Base-by-base conservation (phyloP, 2,888 invertebrate species). In the Perdita meconis region DNA sequence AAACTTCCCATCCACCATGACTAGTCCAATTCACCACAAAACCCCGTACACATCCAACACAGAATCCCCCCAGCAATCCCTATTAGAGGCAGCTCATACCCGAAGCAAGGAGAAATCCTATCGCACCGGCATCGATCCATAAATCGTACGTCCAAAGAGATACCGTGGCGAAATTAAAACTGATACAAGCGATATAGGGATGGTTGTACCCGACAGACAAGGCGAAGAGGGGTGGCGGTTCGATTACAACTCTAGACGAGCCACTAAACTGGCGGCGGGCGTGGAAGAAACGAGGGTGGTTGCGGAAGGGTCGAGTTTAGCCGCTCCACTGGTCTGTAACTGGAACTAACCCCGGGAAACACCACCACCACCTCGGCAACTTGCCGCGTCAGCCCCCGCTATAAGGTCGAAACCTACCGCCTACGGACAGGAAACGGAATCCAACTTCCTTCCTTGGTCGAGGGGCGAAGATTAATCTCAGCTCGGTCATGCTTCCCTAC, bases 301-400 rank as follows among this genome's bases (percentile, higher is more conserved):
- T 72, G 69, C 82, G 81, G 84, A 84, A 85, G 82, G 87, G 85
- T 78, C 85, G 88, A 90, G 88, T 90, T 92, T 90, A 91, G 87
- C 80, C 90, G 91, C 90, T 92, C 87, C 90, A 87, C 84, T 91
- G 91, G 89, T 86, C 90, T 90, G 90, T 90, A 92, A 91, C 91
- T 89, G 86, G 80, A 90, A 84, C 87, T 87, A 90, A 86, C 89
- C 87, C 68, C 83, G 86, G 89, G 89, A 88, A 91, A 90, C 89
- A 88, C 83, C 78, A 85, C 80, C 85, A 82, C 84, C 83, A 10
- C 47, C 44, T 80, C 80, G 78, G 81, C 84, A 89, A 90, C 82
- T 90, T 89, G 90, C 91, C 84, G 82, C 88, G 89, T 90, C 91
- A 90, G 90, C 85, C 85, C 30, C 74, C 73, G 81, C 78, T 83